A percentile compares a stretch with the other conserved stretches of the same genome.
These are phyloP conservation scores for Eugnorisma glareosa DNA, from an alignment of 2,888 invertebrate genomes.

Conservation along the genomic window DNA sequence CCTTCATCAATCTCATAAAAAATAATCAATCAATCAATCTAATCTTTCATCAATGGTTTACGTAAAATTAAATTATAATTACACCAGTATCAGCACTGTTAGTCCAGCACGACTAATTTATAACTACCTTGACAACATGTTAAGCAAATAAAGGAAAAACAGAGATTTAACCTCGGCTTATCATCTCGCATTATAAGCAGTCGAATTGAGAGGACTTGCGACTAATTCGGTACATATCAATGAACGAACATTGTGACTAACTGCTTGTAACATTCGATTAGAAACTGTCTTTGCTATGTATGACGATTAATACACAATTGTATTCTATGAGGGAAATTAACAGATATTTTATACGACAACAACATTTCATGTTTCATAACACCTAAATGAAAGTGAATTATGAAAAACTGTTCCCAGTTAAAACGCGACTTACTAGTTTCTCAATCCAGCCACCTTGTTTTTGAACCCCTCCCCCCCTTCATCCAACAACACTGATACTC, in stretches of 20 bases:
- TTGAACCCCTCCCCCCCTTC: too few relatives aligned
- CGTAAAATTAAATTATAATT: not conserved
- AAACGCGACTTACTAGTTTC: too few relatives aligned
- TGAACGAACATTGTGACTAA: slow-evolving; percentile 15
- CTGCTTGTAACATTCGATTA: slow-evolving; percentile 1
- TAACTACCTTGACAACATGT: slow-evolving; percentile 9
- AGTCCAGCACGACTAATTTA: not conserved
- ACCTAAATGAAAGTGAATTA: not conserved
- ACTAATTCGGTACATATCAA: slow-evolving; percentile 30
- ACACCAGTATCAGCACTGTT: not conserved
- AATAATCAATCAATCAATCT: too few relatives aligned
- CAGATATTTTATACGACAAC: not conserved
- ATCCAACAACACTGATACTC: too few relatives aligned
- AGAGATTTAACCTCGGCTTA: slow-evolving; percentile 15
- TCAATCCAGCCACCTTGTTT: not conserved
- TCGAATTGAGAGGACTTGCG: slow-evolving; percentile 34
- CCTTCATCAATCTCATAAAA: not conserved
- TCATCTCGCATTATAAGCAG: not conserved
- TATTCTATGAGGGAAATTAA: not conserved
- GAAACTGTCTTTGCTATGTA: slow-evolving; percentile 1
- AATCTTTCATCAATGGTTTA: not conserved
- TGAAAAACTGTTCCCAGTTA: not conserved
- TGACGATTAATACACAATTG: slow-evolving; percentile 4
- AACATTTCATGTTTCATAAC: not conserved
- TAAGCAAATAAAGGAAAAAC: not conserved